Percentiles rank a stretch among this genome's conserved stretches.
Conservation (phyloP, 2,113 vertebrate genomes). For the Megalops atlanticus region DNA sequence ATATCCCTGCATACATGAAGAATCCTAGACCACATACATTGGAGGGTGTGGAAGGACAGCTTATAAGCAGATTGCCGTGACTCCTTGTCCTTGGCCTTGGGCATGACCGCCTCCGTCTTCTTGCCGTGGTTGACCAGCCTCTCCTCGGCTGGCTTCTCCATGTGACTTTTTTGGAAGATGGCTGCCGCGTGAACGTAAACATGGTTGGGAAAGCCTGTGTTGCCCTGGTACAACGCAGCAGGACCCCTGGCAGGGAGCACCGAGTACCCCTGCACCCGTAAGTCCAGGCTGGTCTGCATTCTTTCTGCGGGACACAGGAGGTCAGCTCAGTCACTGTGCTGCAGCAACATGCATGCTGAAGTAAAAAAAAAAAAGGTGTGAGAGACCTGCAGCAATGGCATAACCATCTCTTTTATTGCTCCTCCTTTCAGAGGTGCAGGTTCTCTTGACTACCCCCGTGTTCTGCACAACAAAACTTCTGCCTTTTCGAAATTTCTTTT, state of each 20-base stretch:
- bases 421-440: too few relatives aligned
- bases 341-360: too few relatives aligned
- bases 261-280: background rate
- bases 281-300: background rate
- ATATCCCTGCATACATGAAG: too few relatives aligned
- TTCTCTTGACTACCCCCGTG: too few relatives aligned
- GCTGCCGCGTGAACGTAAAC: conserved; percentile 80
- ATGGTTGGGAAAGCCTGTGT: conserved; percentile 66
- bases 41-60: conserved; percentile 84
- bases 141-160: conserved; percentile 64
- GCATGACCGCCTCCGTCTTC: conserved; percentile 33
- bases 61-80: conserved; percentile 69
- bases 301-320: background rate
- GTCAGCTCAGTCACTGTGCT: too few relatives aligned
- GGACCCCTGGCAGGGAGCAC: conserved; percentile 19
- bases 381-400: too few relatives aligned
- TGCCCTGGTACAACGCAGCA: conserved; percentile 34
- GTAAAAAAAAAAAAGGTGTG: too few relatives aligned
- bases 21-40: conserved; percentile 89
- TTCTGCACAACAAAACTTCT: too few relatives aligned
- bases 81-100: conserved; percentile 64
- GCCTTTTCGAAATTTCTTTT: too few relatives aligned
- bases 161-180: conserved; percentile 78
- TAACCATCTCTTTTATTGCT: too few relatives aligned
- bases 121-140: conserved; percentile 72